Evolutionary conservation across 2,888 invertebrate genomes (phyloP).

Genomic region (Morpho deidamia): DNA sequence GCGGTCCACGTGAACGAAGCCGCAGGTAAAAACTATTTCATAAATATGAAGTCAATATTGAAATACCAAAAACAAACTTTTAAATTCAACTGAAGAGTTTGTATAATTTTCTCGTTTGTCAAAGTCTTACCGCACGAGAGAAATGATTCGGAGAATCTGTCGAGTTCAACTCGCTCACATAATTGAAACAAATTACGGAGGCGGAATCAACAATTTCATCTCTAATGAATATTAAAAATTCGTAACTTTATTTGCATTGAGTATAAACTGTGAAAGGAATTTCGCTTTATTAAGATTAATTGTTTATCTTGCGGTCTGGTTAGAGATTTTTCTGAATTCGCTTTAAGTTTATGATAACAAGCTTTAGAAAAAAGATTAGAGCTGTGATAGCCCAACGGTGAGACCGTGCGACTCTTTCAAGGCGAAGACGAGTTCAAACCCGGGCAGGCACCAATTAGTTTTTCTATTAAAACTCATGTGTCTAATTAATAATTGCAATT

Average conservation of each 20-base stretch:
- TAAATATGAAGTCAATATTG: too few species aligned
- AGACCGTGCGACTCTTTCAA: too few species aligned
- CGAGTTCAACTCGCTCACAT: conserved; percentile 63
- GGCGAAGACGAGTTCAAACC: too few species aligned
- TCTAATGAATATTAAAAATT: conserved; percentile 51
- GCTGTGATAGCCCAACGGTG: too few species aligned
- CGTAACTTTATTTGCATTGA: conserved; percentile 40
- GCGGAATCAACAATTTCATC: conserved; percentile 44
- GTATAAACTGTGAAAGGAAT: conserved; percentile 6
- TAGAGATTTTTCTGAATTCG: not conserved
- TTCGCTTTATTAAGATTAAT: not conserved
- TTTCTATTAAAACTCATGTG: too few species aligned
- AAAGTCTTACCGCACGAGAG: conserved; percentile 66
- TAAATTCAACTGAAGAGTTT: conserved; percentile 12
- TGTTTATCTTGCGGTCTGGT: not conserved
- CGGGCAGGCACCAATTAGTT: too few species aligned
- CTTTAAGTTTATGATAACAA: too few species aligned
- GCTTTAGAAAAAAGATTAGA: too few species aligned
- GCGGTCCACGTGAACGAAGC: too few species aligned
- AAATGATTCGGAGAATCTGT: conserved; percentile 73
- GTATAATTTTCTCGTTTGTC: conserved; percentile 70
- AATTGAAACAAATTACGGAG: conserved; percentile 70
- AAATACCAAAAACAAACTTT: too few species aligned
- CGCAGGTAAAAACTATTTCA: too few species aligned
- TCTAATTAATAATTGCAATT: too few species aligned